Percentiles rank a stretch among this genome's conserved stretches.
Evolutionary conservation across 2,888 invertebrate genomes (phyloP).

Genomic region (Orthosia gracilis): DNA sequence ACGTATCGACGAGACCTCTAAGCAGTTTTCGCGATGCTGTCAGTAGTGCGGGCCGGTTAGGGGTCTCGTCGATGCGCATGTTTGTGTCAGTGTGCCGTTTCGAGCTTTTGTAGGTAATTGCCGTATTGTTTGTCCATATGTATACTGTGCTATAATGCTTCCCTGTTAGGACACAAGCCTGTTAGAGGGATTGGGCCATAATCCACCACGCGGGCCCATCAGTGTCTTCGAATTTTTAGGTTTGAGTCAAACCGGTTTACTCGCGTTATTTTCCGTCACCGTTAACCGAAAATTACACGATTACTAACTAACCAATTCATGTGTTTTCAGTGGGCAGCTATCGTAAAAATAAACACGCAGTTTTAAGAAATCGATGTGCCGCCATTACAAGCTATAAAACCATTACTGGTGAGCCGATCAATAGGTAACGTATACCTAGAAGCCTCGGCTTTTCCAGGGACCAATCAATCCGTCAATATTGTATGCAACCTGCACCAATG

Average conservation of each 20-base stretch:
- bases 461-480: slow-evolving; percentile 59
- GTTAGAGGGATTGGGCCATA: no score
- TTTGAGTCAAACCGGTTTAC: background rate
- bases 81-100: no score
- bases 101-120: no score
- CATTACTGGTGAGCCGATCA: slow-evolving; percentile 24
- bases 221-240: background rate
- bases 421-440: background rate
- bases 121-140: no score
- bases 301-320: slow-evolving; percentile 16
- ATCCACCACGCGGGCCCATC: no score
- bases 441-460: slow-evolving; percentile 36
- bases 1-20: no score
- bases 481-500: slow-evolving; percentile 57
- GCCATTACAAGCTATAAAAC: slow-evolving; percentile 33
- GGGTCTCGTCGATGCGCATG: no score
- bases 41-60: no score
- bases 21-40: no score
- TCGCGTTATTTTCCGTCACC: background rate
- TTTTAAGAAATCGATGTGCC: slow-evolving; percentile 15
- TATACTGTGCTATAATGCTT: no score
- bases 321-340: slow-evolving; percentile 24
- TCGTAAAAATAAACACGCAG: slow-evolving; percentile 35
- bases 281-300: background rate
- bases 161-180: no score